Conservation (phyloP, 1,140 invertebrate genomes). For the Tyrophagus putrescentiae region DNA sequence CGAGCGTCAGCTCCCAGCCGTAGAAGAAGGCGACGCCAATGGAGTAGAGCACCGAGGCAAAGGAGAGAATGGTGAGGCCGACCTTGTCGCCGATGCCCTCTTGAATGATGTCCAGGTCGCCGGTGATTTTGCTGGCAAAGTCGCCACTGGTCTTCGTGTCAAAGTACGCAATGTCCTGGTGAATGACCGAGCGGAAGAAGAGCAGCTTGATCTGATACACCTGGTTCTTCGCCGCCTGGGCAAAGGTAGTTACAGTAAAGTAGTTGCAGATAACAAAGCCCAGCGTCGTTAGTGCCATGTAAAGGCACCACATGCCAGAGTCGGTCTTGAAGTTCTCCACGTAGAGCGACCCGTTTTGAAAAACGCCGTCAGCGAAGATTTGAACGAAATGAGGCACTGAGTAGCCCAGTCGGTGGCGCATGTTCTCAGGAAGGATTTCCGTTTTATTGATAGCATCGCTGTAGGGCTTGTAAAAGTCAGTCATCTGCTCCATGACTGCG, state of each 20-base stretch:
- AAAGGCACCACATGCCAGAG: neutral
- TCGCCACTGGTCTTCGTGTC: constrained; percentile 62
- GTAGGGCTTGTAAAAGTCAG: neutral
- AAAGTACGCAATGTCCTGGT: constrained; percentile 66
- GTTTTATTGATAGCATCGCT: neutral
- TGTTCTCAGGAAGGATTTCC: neutral
- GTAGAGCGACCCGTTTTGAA: constrained; percentile 7
- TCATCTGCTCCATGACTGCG: no score
- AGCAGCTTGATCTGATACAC: constrained; percentile 29
- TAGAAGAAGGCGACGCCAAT: constrained; percentile 35
- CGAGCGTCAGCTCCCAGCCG: constrained; percentile 37
- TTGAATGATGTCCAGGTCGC: constrained; percentile 43
- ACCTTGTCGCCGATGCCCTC: constrained; percentile 44
- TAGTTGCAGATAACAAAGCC: constrained; percentile 10
- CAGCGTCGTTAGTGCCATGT: neutral
- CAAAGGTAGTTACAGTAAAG: neutral
- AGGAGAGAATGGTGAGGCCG: constrained; percentile 33
- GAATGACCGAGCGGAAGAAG: constrained; percentile 38
- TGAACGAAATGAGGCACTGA: neutral
- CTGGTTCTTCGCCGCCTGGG: constrained; percentile 28
- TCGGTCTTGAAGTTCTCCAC: constrained; percentile 1
- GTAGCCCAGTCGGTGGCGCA: neutral
- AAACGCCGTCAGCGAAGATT: neutral
- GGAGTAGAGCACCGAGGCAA: constrained; percentile 36
- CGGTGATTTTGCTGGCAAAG: constrained; percentile 60